Percentiles rank a stretch among this genome's conserved stretches.
These are phyloP conservation scores for Lates calcarifer DNA, from an alignment of 2,113 vertebrate species.

Conservation along the genomic window DNA sequence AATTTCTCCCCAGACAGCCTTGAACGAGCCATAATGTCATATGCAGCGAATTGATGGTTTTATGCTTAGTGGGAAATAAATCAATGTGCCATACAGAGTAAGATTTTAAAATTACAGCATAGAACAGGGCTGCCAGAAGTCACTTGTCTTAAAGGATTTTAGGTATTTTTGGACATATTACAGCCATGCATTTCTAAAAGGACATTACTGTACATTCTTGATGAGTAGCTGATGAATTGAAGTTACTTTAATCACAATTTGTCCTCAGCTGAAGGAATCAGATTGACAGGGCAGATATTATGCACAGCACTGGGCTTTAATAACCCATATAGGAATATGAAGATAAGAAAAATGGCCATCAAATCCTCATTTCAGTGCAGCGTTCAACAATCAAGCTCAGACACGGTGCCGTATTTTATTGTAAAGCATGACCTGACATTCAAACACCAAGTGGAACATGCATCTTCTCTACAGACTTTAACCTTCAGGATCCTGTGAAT, in stretches of 20 bases:
- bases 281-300: conserved; percentile 44
- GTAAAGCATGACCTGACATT: conserved; percentile 12
- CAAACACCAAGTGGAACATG: background rate
- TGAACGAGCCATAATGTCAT: conserved; percentile 67
- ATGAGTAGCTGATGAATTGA: conserved; percentile 33
- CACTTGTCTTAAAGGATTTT: conserved; percentile 11
- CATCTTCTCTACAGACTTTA: background rate
- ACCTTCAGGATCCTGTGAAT: background rate
- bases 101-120: conserved; percentile 25
- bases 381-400: background rate
- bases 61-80: conserved; percentile 56
- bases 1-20: conserved; percentile 70
- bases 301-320: conserved; percentile 17
- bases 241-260: conserved; percentile 34
- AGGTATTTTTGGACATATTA: conserved; percentile 15
- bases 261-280: conserved; percentile 24
- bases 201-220: background rate
- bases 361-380: conserved; percentile 26
- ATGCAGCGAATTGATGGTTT: conserved; percentile 50
- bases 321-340: background rate
- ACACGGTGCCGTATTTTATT: background rate
- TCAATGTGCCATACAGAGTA: conserved; percentile 24
- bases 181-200: conserved; percentile 14
- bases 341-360: conserved; percentile 39
- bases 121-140: conserved; percentile 6